phyloP scores from a whole-genome alignment of 2,113 vertebrate species.

The Clarias batrachus region DNA sequence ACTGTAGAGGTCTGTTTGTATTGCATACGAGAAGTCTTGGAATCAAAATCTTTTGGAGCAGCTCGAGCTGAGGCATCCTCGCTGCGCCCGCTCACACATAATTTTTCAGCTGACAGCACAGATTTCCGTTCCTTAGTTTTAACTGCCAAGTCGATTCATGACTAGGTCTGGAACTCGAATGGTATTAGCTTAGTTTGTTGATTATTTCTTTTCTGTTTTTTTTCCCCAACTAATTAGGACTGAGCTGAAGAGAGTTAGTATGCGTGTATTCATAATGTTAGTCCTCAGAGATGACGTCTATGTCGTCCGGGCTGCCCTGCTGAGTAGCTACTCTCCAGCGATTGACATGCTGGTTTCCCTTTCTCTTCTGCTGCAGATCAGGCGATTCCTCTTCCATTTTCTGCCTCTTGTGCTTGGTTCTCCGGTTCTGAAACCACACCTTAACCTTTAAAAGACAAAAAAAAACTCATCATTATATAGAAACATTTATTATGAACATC shows the following conservation, averaged over 20 bases:
- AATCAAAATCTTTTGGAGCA: conserved; percentile 36
- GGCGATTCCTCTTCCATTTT: conserved; percentile 80
- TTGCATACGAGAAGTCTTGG: conserved; percentile 50
- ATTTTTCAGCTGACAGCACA: conserved; percentile 29
- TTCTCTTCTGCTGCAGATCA: conserved; percentile 75
- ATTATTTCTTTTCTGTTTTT: conserved; percentile 20
- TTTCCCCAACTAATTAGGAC: background rate
- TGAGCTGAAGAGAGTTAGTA: conserved; percentile 15
- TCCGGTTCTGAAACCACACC: conserved; percentile 81
- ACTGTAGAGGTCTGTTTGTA: conserved; percentile 49
- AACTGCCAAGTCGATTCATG: conserved; percentile 30
- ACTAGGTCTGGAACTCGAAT: conserved; percentile 29
- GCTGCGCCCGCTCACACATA: conserved; percentile 7
- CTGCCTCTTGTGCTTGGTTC: conserved; percentile 81
- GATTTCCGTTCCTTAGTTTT: conserved; percentile 38
- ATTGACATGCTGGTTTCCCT: conserved; percentile 75
- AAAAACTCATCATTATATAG: background rate
- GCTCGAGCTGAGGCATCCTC: conserved; percentile 32
- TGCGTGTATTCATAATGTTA: conserved; percentile 49
- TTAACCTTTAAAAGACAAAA: conserved; percentile 68
- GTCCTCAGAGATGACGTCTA: conserved; percentile 76
- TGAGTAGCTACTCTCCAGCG: conserved; percentile 76
- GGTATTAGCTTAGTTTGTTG: conserved; percentile 29
- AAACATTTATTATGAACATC: background rate
- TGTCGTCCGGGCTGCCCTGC: conserved; percentile 67